Evolutionary conservation across 2,888 invertebrate species (phyloP), one percentile per base, ranked within the genome.

Genomic region (Scaptomyza cyrtandrae): DNA sequence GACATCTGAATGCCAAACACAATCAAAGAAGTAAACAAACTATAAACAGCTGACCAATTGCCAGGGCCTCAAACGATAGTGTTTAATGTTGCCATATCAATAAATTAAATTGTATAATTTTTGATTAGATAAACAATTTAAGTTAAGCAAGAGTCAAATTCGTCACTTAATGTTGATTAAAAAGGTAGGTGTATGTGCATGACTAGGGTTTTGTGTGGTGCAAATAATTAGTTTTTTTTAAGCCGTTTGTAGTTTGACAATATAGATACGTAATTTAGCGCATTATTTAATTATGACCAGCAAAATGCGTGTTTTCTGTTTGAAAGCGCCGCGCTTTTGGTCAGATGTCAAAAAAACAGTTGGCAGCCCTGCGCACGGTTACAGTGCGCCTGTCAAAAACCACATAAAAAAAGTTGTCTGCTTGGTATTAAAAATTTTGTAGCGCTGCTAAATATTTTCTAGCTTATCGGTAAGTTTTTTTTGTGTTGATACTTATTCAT

Each of bases 391-490:
- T 83, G 88, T 82, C 83, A 83, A 82, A 87, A 75, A 55, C 82
- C 68, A 85, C 67, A 70, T 71, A 71, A 67, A 76, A 82, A 86
- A 87, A 84, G 72, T 81, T 84, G 87, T 82, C 85, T 85, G 73
- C 67, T 68, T 83, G 83, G 75, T 75, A 84, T 80, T 78, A 86
- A 73, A 75, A 70, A 54, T 61, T 65, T 55, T 69, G 76, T 66
- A 66, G 80, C 78, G 83, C 80, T 76, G 80, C 68, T 62, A 78
- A 80, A 84, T 90, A 89, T 84, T 86, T 89, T 86, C 78, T 65
- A 81, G 72, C 78, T 66, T 81, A 78, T 80, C 75, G 90, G 89
- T 89, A 90, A 75, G 75, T 82, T 70, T 50, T 48, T 44, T 43
- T 67, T 54, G 0, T 24, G 13, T 11, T 41, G 35, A 10, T 27